Evolutionary conservation across 2,888 invertebrate species (phyloP).

Genomic region (Nemotelus nigrinus): DNA sequence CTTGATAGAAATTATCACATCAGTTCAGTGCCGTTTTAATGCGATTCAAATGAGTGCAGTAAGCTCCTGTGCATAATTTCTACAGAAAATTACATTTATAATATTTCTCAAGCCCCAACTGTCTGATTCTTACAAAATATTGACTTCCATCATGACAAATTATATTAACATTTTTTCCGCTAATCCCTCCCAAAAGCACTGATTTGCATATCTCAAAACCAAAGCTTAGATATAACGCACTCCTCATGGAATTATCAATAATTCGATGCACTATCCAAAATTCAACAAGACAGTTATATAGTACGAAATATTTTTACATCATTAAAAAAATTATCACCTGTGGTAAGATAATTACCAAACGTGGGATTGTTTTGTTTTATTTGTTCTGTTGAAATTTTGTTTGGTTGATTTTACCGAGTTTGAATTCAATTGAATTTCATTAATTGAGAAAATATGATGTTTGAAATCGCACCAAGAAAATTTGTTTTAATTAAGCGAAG

Average conservation of each 20-base stretch:
- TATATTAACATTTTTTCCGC: constrained; percentile 2
- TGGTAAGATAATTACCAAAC: constrained; percentile 47
- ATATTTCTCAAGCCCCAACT: too few species aligned
- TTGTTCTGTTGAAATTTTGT: constrained; percentile 32
- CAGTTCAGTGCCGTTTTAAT: too few species aligned
- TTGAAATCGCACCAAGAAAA: not conserved
- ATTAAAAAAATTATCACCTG: constrained; percentile 50
- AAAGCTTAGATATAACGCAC: constrained; percentile 64
- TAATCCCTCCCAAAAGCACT: constrained; percentile 56
- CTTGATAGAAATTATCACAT: too few species aligned
- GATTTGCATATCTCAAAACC: constrained; percentile 64
- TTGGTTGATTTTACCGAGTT: constrained; percentile 21
- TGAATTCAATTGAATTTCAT: not conserved
- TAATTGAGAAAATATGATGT: not conserved
- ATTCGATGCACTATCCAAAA: constrained; percentile 54
- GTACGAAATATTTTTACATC: constrained; percentile 32
- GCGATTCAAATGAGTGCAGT: too few species aligned
- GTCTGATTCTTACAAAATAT: too few species aligned
- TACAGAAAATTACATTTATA: too few species aligned
- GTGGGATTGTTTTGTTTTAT: constrained; percentile 27
- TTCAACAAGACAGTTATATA: constrained; percentile 32
- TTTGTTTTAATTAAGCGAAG: not conserved
- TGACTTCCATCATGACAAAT: too few species aligned
- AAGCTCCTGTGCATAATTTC: too few species aligned
- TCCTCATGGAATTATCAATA: constrained; percentile 58